phyloP scores from a whole-genome alignment of 2,888 invertebrate genomes.

The Noctua pronuba region DNA sequence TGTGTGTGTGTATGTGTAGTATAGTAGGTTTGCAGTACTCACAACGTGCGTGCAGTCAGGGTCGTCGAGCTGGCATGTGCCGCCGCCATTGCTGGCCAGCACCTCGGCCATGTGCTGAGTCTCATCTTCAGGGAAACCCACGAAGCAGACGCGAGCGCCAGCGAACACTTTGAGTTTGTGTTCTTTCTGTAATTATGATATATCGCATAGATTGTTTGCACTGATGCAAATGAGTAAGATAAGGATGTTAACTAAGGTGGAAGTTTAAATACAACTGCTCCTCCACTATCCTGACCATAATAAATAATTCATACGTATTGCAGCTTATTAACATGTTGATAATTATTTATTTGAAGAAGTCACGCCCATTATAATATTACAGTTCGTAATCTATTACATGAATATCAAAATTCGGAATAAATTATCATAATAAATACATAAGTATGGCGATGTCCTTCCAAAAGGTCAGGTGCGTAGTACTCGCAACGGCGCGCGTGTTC shows the following conservation, averaged over 20 bases:
- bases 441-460: slow-evolving; percentile 15
- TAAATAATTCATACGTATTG: background rate
- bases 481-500: background rate
- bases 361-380: background rate
- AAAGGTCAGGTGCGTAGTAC: background rate
- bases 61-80: slow-evolving; percentile 94
- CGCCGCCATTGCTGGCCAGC: slow-evolving; percentile 96
- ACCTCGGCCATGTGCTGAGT: slow-evolving; percentile 97
- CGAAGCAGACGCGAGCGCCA: slow-evolving; percentile 96
- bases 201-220: background rate
- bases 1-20: slow-evolving; percentile 21
- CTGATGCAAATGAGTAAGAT: background rate
- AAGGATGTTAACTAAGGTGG: background rate
- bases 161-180: slow-evolving; percentile 96
- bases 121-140: slow-evolving; percentile 97
- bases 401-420: slow-evolving; percentile 8
- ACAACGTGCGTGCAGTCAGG: slow-evolving; percentile 97
- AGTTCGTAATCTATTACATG: background rate
- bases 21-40: slow-evolving; percentile 85
- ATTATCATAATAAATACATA: slow-evolving; percentile 8
- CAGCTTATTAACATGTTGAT: background rate
- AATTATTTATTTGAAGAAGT: background rate
- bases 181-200: slow-evolving; percentile 87
- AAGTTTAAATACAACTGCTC: background rate
- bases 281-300: background rate